These are phyloP conservation scores for Spea hammondii DNA, from an alignment of 2,797 vertebrate species.

Conservation along the genomic window DNA sequence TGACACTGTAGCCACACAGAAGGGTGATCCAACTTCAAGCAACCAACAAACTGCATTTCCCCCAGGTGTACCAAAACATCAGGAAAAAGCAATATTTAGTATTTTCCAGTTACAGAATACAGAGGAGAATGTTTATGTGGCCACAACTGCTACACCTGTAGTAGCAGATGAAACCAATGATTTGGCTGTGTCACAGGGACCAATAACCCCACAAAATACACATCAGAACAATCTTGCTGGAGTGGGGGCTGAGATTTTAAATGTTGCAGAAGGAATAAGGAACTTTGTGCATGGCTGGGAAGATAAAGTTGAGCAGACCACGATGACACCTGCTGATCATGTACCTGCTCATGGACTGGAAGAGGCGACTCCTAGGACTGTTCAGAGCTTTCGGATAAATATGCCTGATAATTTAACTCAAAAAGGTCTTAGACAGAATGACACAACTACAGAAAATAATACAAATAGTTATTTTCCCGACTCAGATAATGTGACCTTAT, in stretches of 20 bases:
- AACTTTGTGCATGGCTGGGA: conserved; percentile 68
- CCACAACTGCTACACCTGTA: not conserved
- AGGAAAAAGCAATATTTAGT: not conserved
- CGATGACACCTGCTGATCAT: not conserved
- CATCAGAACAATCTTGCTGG: conserved; percentile 59
- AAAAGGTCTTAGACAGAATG: not conserved
- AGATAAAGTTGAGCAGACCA: conserved; percentile 12
- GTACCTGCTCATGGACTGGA: not conserved
- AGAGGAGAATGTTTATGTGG: conserved; percentile 8
- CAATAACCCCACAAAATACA: not conserved
- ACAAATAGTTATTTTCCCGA: not conserved
- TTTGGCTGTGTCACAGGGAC: fast-evolving
- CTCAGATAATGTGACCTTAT: conserved; percentile 16
- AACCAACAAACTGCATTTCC: fast-evolving
- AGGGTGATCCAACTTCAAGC: not conserved
- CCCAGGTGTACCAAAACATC: not conserved
- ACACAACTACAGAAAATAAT: not conserved
- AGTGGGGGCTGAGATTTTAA: conserved; percentile 69
- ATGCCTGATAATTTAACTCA: not conserved
- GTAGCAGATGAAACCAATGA: not conserved
- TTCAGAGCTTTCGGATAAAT: not conserved
- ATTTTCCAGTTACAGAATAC: not conserved
- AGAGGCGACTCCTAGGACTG: not conserved
- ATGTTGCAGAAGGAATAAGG: conserved; percentile 62
- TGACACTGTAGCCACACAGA: fast-evolving